Evolutionary conservation across 2,797 vertebrate species (phyloP).

Genomic region (Gambusia yucatana): DNA sequence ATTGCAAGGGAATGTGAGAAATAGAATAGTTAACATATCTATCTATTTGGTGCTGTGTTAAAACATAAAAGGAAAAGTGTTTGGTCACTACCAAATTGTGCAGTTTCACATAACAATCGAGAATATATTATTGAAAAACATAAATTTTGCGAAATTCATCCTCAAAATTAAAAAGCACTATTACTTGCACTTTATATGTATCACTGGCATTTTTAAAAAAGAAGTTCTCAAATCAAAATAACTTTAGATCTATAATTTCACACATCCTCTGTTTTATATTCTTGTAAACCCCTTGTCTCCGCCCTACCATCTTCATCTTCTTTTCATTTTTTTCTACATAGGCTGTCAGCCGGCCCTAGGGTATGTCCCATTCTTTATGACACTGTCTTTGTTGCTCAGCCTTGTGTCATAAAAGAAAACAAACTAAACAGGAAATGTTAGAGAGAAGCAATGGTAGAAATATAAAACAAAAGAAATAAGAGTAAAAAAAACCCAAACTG

Average conservation of each 20-base stretch:
- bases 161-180: background rate
- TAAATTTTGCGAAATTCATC: background rate
- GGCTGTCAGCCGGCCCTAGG: slow-evolving; percentile 59
- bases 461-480: slow-evolving; percentile 21
- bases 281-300: slow-evolving; percentile 53
- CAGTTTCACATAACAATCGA: background rate
- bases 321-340: slow-evolving; percentile 63
- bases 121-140: background rate
- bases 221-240: slow-evolving; percentile 5
- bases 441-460: slow-evolving; percentile 31
- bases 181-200: background rate
- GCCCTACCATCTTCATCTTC: slow-evolving; percentile 44
- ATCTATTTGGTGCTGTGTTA: background rate
- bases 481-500: slow-evolving; percentile 45
- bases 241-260: slow-evolving; percentile 19
- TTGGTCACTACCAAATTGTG: background rate
- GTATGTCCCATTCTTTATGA: slow-evolving; percentile 70
- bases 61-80: background rate
- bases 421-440: slow-evolving; percentile 40
- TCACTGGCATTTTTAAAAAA: background rate
- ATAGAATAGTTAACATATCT: background rate
- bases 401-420: slow-evolving; percentile 52
- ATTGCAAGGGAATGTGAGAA: background rate
- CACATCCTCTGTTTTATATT: slow-evolving; percentile 56
- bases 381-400: slow-evolving; percentile 67